phyloP scores from a whole-genome alignment of 2,797 vertebrate genomes.

The Tapera naevia region DNA sequence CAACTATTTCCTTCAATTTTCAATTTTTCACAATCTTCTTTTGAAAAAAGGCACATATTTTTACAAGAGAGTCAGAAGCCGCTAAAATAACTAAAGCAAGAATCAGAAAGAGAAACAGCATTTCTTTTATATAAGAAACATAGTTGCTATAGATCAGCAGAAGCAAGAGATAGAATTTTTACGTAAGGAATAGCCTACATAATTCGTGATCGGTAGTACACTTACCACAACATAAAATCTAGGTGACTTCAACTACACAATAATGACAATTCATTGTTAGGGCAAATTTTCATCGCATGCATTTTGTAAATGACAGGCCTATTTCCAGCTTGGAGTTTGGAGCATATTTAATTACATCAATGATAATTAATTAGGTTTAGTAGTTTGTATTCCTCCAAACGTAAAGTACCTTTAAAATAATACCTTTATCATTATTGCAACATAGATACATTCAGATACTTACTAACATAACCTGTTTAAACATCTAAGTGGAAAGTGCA shows the following conservation, averaged over 20 bases:
- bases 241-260: background rate
- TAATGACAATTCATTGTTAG: background rate
- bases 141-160: background rate
- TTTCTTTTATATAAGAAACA: background rate
- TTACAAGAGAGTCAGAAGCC: background rate
- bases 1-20: background rate
- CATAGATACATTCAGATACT: background rate
- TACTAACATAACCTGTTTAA: background rate
- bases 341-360: fast-evolving
- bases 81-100: background rate
- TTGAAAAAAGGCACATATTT: background rate
- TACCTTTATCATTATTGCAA: background rate
- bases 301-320: background rate
- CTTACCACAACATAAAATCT: background rate
- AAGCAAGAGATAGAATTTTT: background rate
- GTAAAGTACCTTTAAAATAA: background rate
- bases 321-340: background rate
- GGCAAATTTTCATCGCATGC: fast-evolving
- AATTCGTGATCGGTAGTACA: background rate
- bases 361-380: background rate
- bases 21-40: background rate
- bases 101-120: background rate
- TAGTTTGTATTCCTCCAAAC: background rate
- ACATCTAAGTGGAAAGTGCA: background rate
- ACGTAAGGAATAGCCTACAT: background rate